Base-by-base conservation (phyloP, 2,113 vertebrate genomes). In the Hippoglossus stenolepis region DNA sequence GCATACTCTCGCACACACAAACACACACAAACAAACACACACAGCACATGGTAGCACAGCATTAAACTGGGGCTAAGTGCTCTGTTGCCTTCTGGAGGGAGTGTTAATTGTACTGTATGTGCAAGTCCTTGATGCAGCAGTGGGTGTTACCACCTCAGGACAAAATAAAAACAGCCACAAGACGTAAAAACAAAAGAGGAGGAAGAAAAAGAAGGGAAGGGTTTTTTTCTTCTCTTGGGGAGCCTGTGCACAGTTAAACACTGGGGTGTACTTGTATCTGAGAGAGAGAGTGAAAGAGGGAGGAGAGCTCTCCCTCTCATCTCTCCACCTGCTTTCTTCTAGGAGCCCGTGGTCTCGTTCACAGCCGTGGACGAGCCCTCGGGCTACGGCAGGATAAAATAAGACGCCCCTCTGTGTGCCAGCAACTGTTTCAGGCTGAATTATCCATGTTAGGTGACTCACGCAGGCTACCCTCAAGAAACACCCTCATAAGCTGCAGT, bases 391-490 rank as follows among this genome's bases (percentile, higher is more conserved):
- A 78, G 80, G 74, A 82, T 85, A 76, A 86, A 89, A 86, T 75
- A 87, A 82, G 82, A 80, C 49, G 14, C 20, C 70, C 84, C 87
- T 80, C 24, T 57, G 70, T 54, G 77, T 3, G 28, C 60, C 75
- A 84, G 85, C 31, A 31, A 31, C 84, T 82, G 86, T 86, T 82
- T 70, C 74, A 43, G 60, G 58, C 68, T 90, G 79, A 89, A 84
- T 91, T 83, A 90, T 86, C 86, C 66, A 85, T 90, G 85, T 83
- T 60, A 63, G 73, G 79, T 72, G 87, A 85, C 64, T 85, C 82
- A 81, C 5, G 23, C 61, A 28, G 82, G 61, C 78, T 71, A 40
- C 65, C 82, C 74, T 35, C 49, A 73, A 59, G 77, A n/a, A 73
- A 79, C 69, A 77, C 75, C 65, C 58, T 63, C 70, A 64, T 38